Evolutionary conservation across 2,113 vertebrate genomes (phyloP), one percentile per base, ranked within the genome.

Genomic region (Copsychus sechellarum): DNA sequence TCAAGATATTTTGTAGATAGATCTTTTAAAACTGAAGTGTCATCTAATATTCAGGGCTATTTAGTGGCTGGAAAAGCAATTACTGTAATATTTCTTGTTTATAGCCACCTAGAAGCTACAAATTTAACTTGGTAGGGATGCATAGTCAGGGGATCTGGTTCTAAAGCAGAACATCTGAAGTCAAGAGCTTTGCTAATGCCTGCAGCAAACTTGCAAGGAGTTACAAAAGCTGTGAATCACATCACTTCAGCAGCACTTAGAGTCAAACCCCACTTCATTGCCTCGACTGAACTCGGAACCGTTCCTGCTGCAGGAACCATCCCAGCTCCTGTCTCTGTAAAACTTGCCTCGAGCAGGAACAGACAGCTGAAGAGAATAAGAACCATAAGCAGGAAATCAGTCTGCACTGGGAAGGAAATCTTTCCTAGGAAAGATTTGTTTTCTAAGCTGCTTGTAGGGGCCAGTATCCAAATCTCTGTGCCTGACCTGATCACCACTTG

Each of bases 171-270:
- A 58, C 53, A 50, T 97, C 84, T 89, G 66, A 64, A 71, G 76
- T 81, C 61, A 90, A 74, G 66, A 82, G 90, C 79, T 95, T 85
- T 88, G 81, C 84, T 95, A 95, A 72, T 86, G 92, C 70, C 93
- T 95, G 62, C 88, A 83, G 91, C 64, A 89, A 89, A 61, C 80
- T 95, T 36, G 76, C 7, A 8, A 66, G 90, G 81, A 96, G 94
- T 45, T 71, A 80, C 65, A 33, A 65, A 96, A 96, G 50, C 81
- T 87, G 95, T 84, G 96, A 95, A 89, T 87, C 96, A 61, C 76
- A 79, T 34, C 6, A 20, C 82, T 62, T 90, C 76, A 95, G 64
- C 84, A 92, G 74, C 57, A 86, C 92, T 91, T 82, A 15, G 42
- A 91, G 89, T 87, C 81, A 61, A 76, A 74, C 57, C 91, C 80